Evolutionary conservation across 2,113 vertebrate genomes (phyloP).

Genomic region (Acrocephalus kingi): DNA sequence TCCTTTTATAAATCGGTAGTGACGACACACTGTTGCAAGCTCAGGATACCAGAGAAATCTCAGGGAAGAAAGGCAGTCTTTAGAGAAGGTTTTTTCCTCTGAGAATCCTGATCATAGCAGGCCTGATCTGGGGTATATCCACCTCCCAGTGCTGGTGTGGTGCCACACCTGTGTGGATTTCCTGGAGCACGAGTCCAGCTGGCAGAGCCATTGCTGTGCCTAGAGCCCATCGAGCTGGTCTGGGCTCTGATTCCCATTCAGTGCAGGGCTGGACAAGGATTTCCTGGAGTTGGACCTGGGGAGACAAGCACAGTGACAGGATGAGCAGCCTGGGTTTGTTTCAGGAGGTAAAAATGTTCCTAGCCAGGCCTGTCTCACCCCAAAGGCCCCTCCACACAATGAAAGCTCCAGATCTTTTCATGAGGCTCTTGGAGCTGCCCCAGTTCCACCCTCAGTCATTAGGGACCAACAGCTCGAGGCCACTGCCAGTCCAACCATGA

Average conservation of each 20-base stretch:
- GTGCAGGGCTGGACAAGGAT: neutral
- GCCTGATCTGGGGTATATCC: neutral
- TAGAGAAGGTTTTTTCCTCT: neutral
- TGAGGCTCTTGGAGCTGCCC: neutral
- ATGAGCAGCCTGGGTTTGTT: neutral
- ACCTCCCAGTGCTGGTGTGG: neutral
- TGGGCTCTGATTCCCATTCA: slow-evolving; percentile 46
- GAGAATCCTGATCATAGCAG: neutral
- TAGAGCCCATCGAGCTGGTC: slow-evolving; percentile 22
- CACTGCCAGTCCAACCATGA: neutral
- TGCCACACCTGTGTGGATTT: neutral
- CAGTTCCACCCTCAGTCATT: neutral
- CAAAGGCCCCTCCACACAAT: neutral
- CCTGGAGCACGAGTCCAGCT: neutral
- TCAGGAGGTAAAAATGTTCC: neutral
- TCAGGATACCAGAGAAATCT: neutral
- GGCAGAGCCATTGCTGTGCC: neutral
- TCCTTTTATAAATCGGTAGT: slow-evolving; percentile 1
- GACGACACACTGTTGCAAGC: neutral
- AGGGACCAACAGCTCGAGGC: neutral
- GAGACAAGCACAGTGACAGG: neutral
- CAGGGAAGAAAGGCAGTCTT: neutral
- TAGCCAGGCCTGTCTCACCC: neutral
- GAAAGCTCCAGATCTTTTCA: neutral
- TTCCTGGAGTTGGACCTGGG: slow-evolving; percentile 53